Percentiles rank a stretch among this genome's conserved stretches.
phyloP scores from a whole-genome alignment of 2,113 vertebrate species.

The Phyllostomus discolor region DNA sequence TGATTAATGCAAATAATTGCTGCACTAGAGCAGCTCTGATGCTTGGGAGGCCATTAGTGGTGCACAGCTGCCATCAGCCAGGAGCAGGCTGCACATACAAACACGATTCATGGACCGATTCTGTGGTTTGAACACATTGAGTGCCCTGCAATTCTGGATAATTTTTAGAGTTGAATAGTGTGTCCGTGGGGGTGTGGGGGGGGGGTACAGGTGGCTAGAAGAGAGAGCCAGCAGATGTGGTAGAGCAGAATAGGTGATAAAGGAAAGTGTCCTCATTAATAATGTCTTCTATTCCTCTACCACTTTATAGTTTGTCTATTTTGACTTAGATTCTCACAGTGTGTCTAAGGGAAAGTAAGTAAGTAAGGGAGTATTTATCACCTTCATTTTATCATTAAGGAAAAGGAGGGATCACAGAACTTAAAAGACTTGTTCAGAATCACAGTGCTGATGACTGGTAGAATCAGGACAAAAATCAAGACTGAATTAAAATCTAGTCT shows the following conservation, averaged over 20 bases:
- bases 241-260: not conserved
- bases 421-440: not conserved
- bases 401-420: not conserved
- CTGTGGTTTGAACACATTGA: not conserved
- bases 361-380: not conserved
- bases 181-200: not conserved
- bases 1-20: slow-evolving; percentile 73
- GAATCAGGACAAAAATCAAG: not conserved
- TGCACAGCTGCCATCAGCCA: slow-evolving; percentile 47
- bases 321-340: not conserved
- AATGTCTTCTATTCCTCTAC: not conserved
- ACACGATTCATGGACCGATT: slow-evolving; percentile 31
- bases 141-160: not conserved
- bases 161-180: not conserved
- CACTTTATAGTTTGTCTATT: not conserved
- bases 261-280: not conserved
- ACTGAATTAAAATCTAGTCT: not conserved
- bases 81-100: not conserved
- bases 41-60: slow-evolving; percentile 52
- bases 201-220: not conserved
- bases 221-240: not conserved
- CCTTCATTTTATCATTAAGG: not conserved
- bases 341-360: not conserved
- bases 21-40: slow-evolving; percentile 38
- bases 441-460: not conserved